Percentiles rank a stretch among this genome's conserved stretches.
These are phyloP conservation scores for Dryobota labecula DNA, from an alignment of 2,888 invertebrate genomes.

Conservation along the genomic window DNA sequence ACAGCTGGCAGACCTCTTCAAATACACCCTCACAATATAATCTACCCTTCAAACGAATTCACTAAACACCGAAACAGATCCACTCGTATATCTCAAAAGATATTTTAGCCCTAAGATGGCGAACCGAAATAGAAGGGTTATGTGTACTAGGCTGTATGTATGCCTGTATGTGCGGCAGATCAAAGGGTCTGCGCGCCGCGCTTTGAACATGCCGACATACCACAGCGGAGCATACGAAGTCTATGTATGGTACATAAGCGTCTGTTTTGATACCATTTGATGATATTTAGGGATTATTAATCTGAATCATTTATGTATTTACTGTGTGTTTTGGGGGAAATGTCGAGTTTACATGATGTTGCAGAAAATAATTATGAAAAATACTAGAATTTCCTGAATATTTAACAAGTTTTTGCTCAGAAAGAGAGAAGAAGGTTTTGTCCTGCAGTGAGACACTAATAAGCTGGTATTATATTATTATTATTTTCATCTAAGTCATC, in stretches of 20 bases:
- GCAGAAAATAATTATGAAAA: too few species aligned
- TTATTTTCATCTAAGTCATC: not conserved
- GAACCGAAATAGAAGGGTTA: slow-evolving; percentile 83
- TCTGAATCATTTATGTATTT: not conserved
- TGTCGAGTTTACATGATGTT: not conserved
- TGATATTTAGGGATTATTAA: slow-evolving; percentile 58
- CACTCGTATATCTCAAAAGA: slow-evolving; percentile 60
- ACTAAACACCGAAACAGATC: slow-evolving; percentile 64
- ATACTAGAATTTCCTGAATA: not conserved
- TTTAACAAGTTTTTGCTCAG: not conserved
- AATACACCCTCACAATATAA: slow-evolving; percentile 10
- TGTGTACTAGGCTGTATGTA: slow-evolving; percentile 72
- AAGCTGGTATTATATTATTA: too few species aligned
- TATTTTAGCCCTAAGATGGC: slow-evolving; percentile 76
- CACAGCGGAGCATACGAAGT: slow-evolving; percentile 59
- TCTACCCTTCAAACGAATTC: slow-evolving; percentile 60
- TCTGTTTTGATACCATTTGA: slow-evolving; percentile 64
- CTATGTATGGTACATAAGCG: slow-evolving; percentile 54
- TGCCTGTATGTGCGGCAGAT: slow-evolving; percentile 73
- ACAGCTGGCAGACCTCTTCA: slow-evolving; percentile 6
- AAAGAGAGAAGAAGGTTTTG: not conserved
- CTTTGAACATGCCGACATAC: slow-evolving; percentile 80
- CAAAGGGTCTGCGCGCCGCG: slow-evolving; percentile 79
- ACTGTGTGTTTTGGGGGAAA: not conserved
- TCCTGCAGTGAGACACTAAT: too few species aligned